Evolutionary conservation across 2,113 vertebrate genomes (phyloP), one percentile per base, ranked within the genome.

Genomic region (Pseudolaguvia tuberculata): DNA sequence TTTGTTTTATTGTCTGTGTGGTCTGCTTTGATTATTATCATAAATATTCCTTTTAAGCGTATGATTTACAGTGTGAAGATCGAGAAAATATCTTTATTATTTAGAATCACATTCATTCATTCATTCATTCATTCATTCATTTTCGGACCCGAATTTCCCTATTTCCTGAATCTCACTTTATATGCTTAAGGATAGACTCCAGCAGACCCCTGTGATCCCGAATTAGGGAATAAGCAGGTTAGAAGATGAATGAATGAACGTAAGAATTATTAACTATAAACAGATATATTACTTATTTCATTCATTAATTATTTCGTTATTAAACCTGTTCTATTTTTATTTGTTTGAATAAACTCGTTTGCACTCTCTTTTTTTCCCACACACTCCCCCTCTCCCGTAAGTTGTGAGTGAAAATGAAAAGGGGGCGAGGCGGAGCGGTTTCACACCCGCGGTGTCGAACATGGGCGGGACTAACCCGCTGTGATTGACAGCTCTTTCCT

Each of bases 371-470:
- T 25, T 9, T 42, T 12, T 31, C 58, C 12, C 4, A n/a, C n/a
- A n/a, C n/a, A n/a, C n/a, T 89, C 89, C 82, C 80, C 85, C 93
- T 94, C 95, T 95, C 85, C 93, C 94, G 94, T 95, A 93, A 95
- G 90, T 85, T 56, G 83, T 80, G 84, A 83, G 81, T 35, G 87
- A 89, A 87, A 89, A 86, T 88, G 84, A 87, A 81, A 59, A 73
- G 86, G 85, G 77, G 31, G n/a, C n/a, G n/a, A 35, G 89, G 88
- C 62, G 87, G 61, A 67, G 92, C 85, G 88, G 89, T 88, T 96
- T 96, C 94, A 93, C 95, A 95, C 95, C 92, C 91, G 68, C 92
- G 90, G 93, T 94, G 94, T 91, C 91, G 93, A 93, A 92, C 83
- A 50, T 78, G 23, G 93, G 88, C 85, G 91, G 91, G 79, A 69